These are phyloP conservation scores for Platycheirus rosarum DNA, from an alignment of 2,888 invertebrate genomes.

Conservation along the genomic window DNA sequence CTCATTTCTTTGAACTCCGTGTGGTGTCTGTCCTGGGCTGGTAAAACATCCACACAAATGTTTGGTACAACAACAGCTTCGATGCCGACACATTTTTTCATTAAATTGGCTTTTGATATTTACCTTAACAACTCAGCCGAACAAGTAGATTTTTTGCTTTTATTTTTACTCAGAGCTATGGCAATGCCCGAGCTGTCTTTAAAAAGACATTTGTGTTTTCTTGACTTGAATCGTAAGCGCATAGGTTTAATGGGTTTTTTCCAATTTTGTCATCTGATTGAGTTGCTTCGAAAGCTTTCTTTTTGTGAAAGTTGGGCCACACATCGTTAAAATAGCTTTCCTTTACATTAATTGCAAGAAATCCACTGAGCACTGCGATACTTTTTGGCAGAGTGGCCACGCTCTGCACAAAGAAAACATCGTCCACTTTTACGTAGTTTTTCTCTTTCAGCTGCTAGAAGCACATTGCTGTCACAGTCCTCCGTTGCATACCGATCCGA, in stretches of 20 bases:
- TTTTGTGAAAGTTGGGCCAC: constrained; percentile 11
- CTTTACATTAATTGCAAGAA: neutral
- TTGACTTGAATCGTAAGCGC: neutral
- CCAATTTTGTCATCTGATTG: too few relatives aligned
- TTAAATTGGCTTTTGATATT: too few relatives aligned
- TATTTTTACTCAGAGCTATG: constrained; percentile 9
- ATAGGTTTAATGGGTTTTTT: constrained; percentile 2
- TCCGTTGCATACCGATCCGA: neutral
- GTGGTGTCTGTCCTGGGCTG: too few relatives aligned
- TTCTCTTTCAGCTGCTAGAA: constrained; percentile 7
- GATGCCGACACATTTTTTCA: too few relatives aligned
- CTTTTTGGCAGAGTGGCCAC: constrained; percentile 27
- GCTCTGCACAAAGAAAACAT: constrained; percentile 27
- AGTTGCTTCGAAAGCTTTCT: too few relatives aligned
- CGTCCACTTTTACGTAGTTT: constrained; percentile 13
- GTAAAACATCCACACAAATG: too few relatives aligned
- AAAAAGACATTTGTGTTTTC: constrained; percentile 15
- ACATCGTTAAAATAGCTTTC: constrained; percentile 10
- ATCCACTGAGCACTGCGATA: constrained; percentile 11
- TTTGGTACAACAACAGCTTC: too few relatives aligned
- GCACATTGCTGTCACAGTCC: neutral
- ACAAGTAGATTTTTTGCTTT: too few relatives aligned
- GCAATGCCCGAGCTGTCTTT: constrained; percentile 34
- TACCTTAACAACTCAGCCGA: too few relatives aligned
- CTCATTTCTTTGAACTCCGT: too few relatives aligned